phyloP scores from a whole-genome alignment of 2,113 vertebrate genomes.

The Stigmatopora nigra region DNA sequence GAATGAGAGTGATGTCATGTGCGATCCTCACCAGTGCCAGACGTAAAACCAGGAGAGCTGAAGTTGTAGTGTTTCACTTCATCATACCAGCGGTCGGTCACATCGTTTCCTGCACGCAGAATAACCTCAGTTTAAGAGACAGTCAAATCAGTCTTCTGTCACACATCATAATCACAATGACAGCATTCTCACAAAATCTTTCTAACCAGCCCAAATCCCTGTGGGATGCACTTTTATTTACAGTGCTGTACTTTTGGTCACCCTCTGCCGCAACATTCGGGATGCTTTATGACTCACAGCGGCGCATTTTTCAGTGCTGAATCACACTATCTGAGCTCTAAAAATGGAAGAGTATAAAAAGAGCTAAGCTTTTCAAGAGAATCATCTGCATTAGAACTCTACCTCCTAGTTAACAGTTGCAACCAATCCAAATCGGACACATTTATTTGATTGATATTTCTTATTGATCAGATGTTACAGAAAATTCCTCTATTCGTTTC shows the following conservation, averaged over 20 bases:
- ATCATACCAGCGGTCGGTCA: slow-evolving; percentile 92
- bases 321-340: slow-evolving; percentile 39
- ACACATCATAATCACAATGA: slow-evolving; percentile 11
- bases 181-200: not conserved
- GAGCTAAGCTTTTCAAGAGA: slow-evolving; percentile 46
- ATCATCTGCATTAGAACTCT: slow-evolving; percentile 3
- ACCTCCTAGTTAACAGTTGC: not conserved
- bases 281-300: slow-evolving; percentile 38
- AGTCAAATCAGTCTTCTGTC: slow-evolving; percentile 4
- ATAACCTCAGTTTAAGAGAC: slow-evolving; percentile 6
- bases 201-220: slow-evolving; percentile 12
- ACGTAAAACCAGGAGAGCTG: slow-evolving; percentile 88
- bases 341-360: slow-evolving; percentile 30
- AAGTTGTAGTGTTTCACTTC: slow-evolving; percentile 97
- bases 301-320: slow-evolving; percentile 52
- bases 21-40: slow-evolving; percentile 81
- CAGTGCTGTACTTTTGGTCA: slow-evolving; percentile 21
- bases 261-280: not conserved
- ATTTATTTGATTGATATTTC: not conserved
- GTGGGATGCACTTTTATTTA: slow-evolving; percentile 6
- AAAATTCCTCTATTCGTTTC: not conserved
- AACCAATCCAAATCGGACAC: not conserved
- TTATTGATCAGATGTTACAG: not conserved
- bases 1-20: not conserved
- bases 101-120: slow-evolving; percentile 79